These are phyloP conservation scores for Probosciger aterrimus DNA, from an alignment of 2,113 vertebrate species.

Conservation along the genomic window DNA sequence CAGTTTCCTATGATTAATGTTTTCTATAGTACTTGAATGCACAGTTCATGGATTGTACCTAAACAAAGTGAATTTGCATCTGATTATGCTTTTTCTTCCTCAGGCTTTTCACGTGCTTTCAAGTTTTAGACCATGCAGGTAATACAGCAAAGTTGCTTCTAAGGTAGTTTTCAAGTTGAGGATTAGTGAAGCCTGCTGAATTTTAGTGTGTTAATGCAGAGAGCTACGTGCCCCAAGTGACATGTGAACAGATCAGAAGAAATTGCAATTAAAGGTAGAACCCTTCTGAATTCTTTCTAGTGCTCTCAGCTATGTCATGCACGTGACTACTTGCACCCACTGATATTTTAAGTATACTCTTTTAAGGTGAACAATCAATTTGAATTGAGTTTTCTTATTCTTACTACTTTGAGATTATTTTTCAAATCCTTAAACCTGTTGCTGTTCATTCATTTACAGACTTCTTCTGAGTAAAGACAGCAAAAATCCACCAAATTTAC, in stretches of 20 bases:
- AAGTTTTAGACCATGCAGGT: constrained; percentile 36
- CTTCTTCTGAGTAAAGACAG: not conserved
- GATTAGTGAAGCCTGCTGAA: not conserved
- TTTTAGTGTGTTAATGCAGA: not conserved
- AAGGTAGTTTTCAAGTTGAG: not conserved
- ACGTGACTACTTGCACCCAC: not conserved
- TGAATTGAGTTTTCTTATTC: not conserved
- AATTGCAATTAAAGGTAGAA: not conserved
- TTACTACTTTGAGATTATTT: not conserved
- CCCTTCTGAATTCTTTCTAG: not conserved
- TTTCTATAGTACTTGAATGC: constrained; percentile 68
- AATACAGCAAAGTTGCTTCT: constrained; percentile 1
- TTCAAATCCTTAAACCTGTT: not conserved
- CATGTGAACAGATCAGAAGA: not conserved
- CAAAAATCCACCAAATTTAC: not conserved
- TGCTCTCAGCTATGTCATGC: not conserved
- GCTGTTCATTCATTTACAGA: not conserved
- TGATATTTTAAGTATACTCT: not conserved
- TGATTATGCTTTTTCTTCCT: constrained; percentile 60
- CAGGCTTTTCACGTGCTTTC: not conserved
- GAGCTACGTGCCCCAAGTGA: not conserved
- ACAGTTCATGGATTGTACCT: constrained; percentile 62
- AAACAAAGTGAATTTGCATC: constrained; percentile 80
- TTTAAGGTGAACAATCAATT: not conserved
- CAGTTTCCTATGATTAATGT: constrained; percentile 85